Evolutionary conservation across 2,888 invertebrate species (phyloP).

Genomic region (Pachliopta kotzebuea): DNA sequence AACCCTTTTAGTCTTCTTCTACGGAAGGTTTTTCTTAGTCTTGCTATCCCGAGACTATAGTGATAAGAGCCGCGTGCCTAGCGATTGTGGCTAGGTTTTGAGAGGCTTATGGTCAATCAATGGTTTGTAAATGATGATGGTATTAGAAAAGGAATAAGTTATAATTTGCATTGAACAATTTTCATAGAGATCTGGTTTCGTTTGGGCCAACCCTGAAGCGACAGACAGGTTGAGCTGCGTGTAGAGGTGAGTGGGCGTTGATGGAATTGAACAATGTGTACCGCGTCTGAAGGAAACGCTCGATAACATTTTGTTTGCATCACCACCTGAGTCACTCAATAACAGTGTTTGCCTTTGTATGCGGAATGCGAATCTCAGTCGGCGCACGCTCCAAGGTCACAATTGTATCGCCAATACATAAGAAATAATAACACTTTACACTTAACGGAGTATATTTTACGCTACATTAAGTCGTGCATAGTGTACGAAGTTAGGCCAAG

Average conservation of each 20-base stretch:
- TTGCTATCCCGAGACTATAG: too few relatives aligned
- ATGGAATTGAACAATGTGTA: conserved; percentile 31
- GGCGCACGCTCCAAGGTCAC: conserved; percentile 29
- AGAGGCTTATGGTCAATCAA: too few relatives aligned
- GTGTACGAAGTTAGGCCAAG: too few relatives aligned
- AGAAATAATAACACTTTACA: not conserved
- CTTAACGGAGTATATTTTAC: not conserved
- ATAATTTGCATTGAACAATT: not conserved
- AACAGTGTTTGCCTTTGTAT: conserved; percentile 32
- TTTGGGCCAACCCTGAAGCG: not conserved
- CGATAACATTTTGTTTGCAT: conserved; percentile 36
- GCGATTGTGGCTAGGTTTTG: too few relatives aligned
- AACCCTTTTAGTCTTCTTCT: too few relatives aligned
- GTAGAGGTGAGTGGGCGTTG: conserved; percentile 23
- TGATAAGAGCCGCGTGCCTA: too few relatives aligned
- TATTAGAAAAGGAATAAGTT: not conserved
- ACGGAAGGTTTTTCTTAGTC: too few relatives aligned
- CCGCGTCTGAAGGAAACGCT: conserved; percentile 31
- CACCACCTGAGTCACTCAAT: conserved; percentile 35
- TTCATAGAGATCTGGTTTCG: not conserved
- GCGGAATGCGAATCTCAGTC: conserved; percentile 30
- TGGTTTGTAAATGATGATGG: too few relatives aligned
- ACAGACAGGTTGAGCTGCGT: not conserved
- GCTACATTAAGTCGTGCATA: too few relatives aligned
- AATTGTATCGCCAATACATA: conserved; percentile 3